Base-by-base conservation (phyloP, 2,113 vertebrate species). In the Cacatua alba region DNA sequence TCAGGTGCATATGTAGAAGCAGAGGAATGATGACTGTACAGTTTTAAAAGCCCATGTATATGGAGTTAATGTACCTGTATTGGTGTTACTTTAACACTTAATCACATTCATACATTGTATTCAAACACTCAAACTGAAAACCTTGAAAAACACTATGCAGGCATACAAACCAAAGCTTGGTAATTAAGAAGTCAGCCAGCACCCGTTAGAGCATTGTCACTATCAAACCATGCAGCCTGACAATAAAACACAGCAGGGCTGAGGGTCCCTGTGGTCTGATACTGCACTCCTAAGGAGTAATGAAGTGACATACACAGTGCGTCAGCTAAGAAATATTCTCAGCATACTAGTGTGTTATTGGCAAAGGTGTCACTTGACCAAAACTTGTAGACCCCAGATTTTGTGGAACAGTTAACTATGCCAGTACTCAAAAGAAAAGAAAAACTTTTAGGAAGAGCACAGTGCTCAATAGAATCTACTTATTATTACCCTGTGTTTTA, bases 11-110 rank as follows among this genome's bases (percentile, higher is more conserved):
- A 6, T 9, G 41, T 51, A 83, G 55, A 88, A 76, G 26, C 62
- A 70, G 41, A 82, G 46, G 57, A 86, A 88, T 49, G 57, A 95
- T 96, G 97, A 95, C 25, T 39, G 85, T 76, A 88, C 81, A 71
- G 25, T 97, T 97, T 93, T 51, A 20, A 84, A 64, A 78, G 55
- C 25, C 62, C 9, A 1, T 69, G 7, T 55, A 52, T 87, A 92
- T 65, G 41, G 52, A 46, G 64, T n/a, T 77, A 12, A 21, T 29
- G 29, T n/a, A 9, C 67, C 39, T 88, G 14, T 86, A 86, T 68
- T 85, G 59, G n/a, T 57, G 48, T 9, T 19, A 5, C 43, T 86
- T 83, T 86, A 83, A 75, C 23, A 64, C 37, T 91, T 84, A 77
- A 82, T 28, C 60, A 37, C 62, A 35, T 11, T 14, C 31, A 46